Percentiles rank a stretch among this genome's conserved stretches.
Conservation (phyloP, 2,113 vertebrate genomes). For the Leucoraja erinaceus region DNA sequence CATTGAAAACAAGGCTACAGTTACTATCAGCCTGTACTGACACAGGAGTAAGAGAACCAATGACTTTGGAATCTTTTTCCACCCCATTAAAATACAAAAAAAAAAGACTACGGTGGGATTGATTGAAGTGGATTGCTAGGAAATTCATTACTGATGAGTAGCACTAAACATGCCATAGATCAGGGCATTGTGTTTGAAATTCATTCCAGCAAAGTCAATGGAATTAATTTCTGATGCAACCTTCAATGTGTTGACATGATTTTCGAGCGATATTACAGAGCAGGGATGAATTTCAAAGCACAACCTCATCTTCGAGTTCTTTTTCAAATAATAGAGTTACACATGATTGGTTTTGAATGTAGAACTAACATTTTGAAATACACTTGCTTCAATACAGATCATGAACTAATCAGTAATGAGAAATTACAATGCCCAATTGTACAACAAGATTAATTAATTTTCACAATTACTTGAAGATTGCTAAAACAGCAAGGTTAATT, state of each 20-base stretch:
- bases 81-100: too few relatives aligned
- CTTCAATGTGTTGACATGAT: too few relatives aligned
- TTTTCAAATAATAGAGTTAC: not conserved
- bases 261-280: too few relatives aligned
- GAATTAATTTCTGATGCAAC: too few relatives aligned
- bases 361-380: constrained; percentile 12
- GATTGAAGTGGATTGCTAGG: not conserved
- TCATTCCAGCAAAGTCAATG: too few relatives aligned
- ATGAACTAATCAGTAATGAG: not conserved
- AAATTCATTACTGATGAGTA: too few relatives aligned
- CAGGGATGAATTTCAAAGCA: too few relatives aligned
- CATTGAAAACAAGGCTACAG: not conserved
- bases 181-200: too few relatives aligned
- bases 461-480: not conserved
- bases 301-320: not conserved
- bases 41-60: not conserved
- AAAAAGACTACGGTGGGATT: not conserved
- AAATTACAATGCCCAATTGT: not conserved
- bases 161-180: too few relatives aligned
- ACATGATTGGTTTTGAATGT: not conserved
- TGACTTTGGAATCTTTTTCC: not conserved
- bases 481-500: not conserved
- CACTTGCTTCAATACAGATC: not conserved
- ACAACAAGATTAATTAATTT: constrained; percentile 7
- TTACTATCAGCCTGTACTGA: not conserved